Conservation (phyloP, 2,888 invertebrate species). For the Heliconius sara region DNA sequence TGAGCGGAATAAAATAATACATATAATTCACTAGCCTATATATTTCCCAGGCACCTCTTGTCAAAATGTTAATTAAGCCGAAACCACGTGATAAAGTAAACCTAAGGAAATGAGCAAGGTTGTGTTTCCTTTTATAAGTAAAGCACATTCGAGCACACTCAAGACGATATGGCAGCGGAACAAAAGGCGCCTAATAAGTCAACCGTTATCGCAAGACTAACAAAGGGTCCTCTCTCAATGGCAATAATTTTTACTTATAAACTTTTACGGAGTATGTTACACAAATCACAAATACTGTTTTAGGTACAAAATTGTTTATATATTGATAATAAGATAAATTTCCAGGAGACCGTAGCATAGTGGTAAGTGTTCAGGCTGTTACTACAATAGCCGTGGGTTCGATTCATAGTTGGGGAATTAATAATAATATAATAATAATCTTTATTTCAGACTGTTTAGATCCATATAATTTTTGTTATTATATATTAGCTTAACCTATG, state of each 20-base stretch:
- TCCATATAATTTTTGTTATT: too few relatives aligned
- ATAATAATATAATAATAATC: too few relatives aligned
- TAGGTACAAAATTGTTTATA: conserved; percentile 2
- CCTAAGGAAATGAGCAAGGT: conserved; percentile 23
- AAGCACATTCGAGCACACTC: conserved; percentile 36
- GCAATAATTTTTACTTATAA: conserved; percentile 30
- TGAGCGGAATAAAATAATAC: too few relatives aligned
- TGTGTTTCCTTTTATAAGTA: conserved; percentile 29
- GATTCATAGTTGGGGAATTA: too few relatives aligned
- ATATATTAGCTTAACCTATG: too few relatives aligned
- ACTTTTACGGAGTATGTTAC: conserved; percentile 10
- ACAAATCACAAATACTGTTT: conserved; percentile 1
- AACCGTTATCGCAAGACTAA: conserved; percentile 36
- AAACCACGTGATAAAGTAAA: conserved; percentile 20
- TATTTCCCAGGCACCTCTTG: background rate
- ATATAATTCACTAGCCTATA: too few relatives aligned
- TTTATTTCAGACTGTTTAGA: too few relatives aligned
- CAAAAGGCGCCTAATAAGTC: conserved; percentile 42
- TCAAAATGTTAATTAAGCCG: conserved; percentile 20
- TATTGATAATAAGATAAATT: background rate
- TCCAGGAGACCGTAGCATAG: background rate
- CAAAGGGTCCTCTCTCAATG: conserved; percentile 29
- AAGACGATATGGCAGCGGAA: conserved; percentile 36
- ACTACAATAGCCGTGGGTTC: too few relatives aligned
- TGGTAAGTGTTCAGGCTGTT: too few relatives aligned